phyloP scores from a whole-genome alignment of 2,888 invertebrate species.

The Pammene fasciana region DNA sequence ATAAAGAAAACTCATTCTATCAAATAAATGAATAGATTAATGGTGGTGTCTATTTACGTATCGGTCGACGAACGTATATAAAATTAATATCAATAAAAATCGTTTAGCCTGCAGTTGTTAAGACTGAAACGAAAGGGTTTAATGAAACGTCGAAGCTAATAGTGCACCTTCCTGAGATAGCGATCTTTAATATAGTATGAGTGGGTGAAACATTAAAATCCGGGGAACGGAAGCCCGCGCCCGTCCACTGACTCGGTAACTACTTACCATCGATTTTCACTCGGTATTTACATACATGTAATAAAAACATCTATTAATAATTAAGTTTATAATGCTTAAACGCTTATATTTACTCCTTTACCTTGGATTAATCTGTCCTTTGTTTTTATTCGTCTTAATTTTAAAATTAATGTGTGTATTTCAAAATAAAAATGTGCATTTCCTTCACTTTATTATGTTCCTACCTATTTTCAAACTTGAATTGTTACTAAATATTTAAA shows the following conservation, averaged over 20 bases:
- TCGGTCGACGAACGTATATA: constrained; percentile 9
- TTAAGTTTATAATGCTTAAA: too few species aligned
- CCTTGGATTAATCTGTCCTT: too few species aligned
- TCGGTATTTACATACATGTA: constrained; percentile 22
- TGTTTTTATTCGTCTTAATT: too few species aligned
- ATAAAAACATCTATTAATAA: constrained; percentile 1
- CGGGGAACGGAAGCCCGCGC: constrained; percentile 72
- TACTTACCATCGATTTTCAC: constrained; percentile 36
- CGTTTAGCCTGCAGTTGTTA: constrained; percentile 38
- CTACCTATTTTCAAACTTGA: too few species aligned
- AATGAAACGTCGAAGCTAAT: constrained; percentile 77
- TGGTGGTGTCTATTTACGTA: not conserved
- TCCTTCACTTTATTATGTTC: too few species aligned
- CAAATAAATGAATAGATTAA: not conserved
- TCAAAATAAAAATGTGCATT: too few species aligned
- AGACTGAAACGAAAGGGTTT: constrained; percentile 64
- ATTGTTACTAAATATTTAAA: too few species aligned
- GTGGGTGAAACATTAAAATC: constrained; percentile 76
- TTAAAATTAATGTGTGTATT: too few species aligned
- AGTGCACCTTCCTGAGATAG: constrained; percentile 78
- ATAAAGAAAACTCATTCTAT: not conserved
- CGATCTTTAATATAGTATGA: constrained; percentile 80
- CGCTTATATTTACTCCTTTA: not conserved
- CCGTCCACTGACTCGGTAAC: constrained; percentile 51
- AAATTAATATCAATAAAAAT: constrained; percentile 41